Evolutionary conservation across 2,113 vertebrate genomes (phyloP), one percentile per base, ranked within the genome.

Genomic region (Meriones unguiculatus): DNA sequence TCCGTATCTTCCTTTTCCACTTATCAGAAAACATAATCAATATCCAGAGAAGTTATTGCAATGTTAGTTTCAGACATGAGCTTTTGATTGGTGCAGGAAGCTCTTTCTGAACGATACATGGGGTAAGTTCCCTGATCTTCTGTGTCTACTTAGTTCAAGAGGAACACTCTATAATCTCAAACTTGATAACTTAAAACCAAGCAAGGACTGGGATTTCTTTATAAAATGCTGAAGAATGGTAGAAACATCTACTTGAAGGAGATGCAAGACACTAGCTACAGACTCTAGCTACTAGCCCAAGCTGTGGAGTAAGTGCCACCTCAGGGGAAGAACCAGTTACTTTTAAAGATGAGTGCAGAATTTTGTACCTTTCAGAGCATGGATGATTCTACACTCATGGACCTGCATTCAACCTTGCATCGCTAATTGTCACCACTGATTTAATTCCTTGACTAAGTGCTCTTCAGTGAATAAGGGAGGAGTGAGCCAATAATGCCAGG

Each of bases 231-330:
- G 3, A 9, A 20, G 12, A 20, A 22, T 7, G 77, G 28, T 76
- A 54, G 54, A 77, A 93, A 62, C 22, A 69, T 46, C 20, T 32
- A 24, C 1, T 7, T 75, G 50, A 57, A 72, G 38, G 62, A 62
- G 8, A 28, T 13, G 4, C 12, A 6, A n/a, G 0, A 75, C 9
- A 10, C n/a, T 38, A 10, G 5, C n/a, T 38, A 73, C 70, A 0
- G 3, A 59, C 9, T 3, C 7, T n/a, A 22, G 22, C 92, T 38
- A 22, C 57, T 67, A 7, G 3, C 10, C 22, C 41, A 6, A 20
- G 25, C 24, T 52, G 12, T 50, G 38, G 2, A n/a, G 11, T 8
- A 72, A 65, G n/a, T n/a, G 6, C 70, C 2, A 7, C 25, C 64
- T 18, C 24, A 24, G 41, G 38, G n/a, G 35, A 65, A 32, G n/a